Evolutionary conservation across 2,113 vertebrate genomes (phyloP), one percentile per base, ranked within the genome.

Genomic region (Perccottus glenii): DNA sequence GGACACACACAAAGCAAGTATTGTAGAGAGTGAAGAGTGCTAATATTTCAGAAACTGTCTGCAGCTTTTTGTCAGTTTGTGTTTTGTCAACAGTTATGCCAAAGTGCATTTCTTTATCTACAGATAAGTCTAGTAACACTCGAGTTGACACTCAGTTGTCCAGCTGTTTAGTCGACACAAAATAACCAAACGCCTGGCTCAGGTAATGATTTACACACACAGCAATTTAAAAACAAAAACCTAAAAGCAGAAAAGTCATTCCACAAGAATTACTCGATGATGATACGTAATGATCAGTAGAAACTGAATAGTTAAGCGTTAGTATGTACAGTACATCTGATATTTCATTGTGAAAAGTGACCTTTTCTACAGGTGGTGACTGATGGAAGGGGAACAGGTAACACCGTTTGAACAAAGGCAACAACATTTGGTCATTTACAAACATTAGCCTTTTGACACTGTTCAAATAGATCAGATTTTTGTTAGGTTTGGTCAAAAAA

Each of bases 271-370:
- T 71, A 80, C 75, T 81, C 33, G 36, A 51, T 33, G 52, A 55
- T 55, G 52, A 55, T 55, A 55, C 52, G 75, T 53, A 45, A 78
- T 73, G 75, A 82, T 77, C 11, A 85, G 80, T 82, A 87, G 79
- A 85, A 86, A 86, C 73, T 16, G 49, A 73, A 56, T 19, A 67
- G 75, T 82, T 78, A 64, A 73, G 74, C 74, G 79, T 75, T 77
- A 82, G 64, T 90, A 88, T 90, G 73, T 88, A 89, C 88, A 91
- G 76, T 83, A 78, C 71, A 55, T 60, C 4, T 68, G 87, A 80
- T 77, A 67, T 55, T 68, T 66, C 62, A 51, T 1, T 38, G 67
- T 75, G 63, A 55, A 53, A 58, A 19, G 58, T 7, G 38, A 76
- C 50, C 51, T 51, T n/a, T 12, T 46, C 43, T 56, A 46, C 5